phyloP scores from a whole-genome alignment of 1,140 invertebrate genomes.

The Papilio aristodemus region DNA sequence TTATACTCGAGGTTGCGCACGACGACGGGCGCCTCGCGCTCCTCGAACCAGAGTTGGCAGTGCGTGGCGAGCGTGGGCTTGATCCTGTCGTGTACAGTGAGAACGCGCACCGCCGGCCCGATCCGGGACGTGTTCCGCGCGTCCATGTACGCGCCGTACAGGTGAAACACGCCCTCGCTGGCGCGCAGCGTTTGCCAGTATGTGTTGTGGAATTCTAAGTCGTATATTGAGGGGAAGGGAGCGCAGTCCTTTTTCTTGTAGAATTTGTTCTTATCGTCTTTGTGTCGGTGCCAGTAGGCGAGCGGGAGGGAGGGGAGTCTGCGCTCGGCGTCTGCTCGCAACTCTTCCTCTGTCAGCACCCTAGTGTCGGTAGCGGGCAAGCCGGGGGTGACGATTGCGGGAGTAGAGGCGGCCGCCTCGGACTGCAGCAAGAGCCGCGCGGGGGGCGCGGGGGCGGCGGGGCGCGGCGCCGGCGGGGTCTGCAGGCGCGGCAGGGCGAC shows the following conservation, averaged over 20 bases:
- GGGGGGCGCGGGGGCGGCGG: conserved; percentile 55
- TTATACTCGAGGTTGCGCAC: conserved; percentile 93
- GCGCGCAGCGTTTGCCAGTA: conserved; percentile 93
- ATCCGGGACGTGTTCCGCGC: conserved; percentile 87
- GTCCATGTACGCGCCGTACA: conserved; percentile 95
- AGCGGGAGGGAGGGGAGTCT: conserved; percentile 90
- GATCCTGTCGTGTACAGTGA: conserved; percentile 94
- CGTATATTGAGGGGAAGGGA: conserved; percentile 91
- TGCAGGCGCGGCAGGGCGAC: conserved; percentile 68
- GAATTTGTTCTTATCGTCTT: conserved; percentile 85
- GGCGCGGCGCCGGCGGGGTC: conserved; percentile 73
- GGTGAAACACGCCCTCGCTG: conserved; percentile 91
- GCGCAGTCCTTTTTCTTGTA: conserved; percentile 89
- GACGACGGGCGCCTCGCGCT: conserved; percentile 88
- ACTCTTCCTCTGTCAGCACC: conserved; percentile 86
- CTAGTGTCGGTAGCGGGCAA: conserved; percentile 82
- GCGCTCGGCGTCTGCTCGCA: conserved; percentile 88
- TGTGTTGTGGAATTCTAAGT: conserved; percentile 94
- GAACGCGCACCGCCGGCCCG: conserved; percentile 90
- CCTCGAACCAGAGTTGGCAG: conserved; percentile 95
- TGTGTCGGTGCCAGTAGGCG: conserved; percentile 90
- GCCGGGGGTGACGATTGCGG: conserved; percentile 53
- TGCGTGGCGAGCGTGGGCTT: conserved; percentile 90
- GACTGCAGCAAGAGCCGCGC: conserved; percentile 58
- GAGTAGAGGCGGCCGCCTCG: conserved; percentile 35